These are phyloP conservation scores for Sylvicapra grimmia DNA, from an alignment of 2,113 vertebrate genomes.

Conservation along the genomic window DNA sequence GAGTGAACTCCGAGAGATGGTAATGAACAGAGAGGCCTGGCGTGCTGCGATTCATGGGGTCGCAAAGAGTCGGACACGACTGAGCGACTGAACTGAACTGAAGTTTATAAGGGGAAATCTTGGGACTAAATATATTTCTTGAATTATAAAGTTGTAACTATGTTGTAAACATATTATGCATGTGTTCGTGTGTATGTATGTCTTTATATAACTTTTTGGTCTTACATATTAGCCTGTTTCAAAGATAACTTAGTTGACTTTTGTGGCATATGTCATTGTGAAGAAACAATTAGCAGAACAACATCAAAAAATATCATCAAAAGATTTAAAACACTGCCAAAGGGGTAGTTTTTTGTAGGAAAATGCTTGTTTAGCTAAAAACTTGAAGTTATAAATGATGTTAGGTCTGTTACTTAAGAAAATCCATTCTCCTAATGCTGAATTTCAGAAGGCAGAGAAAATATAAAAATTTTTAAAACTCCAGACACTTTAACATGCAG, in stretches of 20 bases:
- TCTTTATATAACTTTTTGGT: not conserved
- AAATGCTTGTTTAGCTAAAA: slow-evolving; percentile 21
- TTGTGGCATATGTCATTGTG: not conserved
- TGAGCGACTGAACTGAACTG: too few relatives aligned
- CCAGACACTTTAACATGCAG: not conserved
- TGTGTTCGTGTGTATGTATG: not conserved
- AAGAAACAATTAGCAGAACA: not conserved
- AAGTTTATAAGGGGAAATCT: not conserved
- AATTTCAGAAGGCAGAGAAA: not conserved
- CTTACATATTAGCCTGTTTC: not conserved
- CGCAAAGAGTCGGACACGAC: too few relatives aligned
- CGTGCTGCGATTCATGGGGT: too few relatives aligned
- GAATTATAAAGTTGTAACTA: not conserved
- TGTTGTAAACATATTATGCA: not conserved
- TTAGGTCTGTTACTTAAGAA: not conserved
- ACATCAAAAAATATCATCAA: not conserved
- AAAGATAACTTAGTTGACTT: not conserved
- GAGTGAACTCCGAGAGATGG: too few relatives aligned
- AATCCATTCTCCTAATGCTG: not conserved
- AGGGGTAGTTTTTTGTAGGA: not conserved
- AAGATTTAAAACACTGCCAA: not conserved
- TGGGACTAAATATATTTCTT: not conserved
- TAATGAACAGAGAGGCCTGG: too few relatives aligned
- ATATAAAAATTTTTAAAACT: not conserved
- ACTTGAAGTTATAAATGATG: not conserved